Evolutionary conservation across 2,797 vertebrate genomes (phyloP), one percentile per base, ranked within the genome.

Genomic region (Rhynchonycteris naso): DNA sequence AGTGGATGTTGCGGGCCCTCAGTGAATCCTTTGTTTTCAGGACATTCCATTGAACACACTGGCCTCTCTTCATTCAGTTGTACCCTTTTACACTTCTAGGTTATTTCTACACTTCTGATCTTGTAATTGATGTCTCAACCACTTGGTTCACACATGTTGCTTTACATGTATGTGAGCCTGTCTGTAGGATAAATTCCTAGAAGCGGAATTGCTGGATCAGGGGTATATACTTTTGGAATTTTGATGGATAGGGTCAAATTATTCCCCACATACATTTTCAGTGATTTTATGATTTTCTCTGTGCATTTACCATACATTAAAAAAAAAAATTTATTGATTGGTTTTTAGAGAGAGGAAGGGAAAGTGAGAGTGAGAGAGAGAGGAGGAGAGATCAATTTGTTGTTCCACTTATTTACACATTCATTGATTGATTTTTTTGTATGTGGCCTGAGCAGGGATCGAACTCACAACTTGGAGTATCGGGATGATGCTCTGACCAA

Each of bases 11-110:
- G 9, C 43, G n/a, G 69, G 4, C 1, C 86, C 59, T 35, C 75
- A 79, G n/a, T 3, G 3, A 93, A 43, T 28, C 61, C 22, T 94
- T 81, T 58, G 52, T 54, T 83, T 82, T 63, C 26, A 0, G 15
- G 7, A 7, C 1, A 1, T 5, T 80, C 30, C 30, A 26, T 0
- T 19, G 50, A 50, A 79, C 0, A 0, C 78, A 4, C 0, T 1
- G 43, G 61, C 47, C 16, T 3, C 5, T 1, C 8, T 66, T 54
- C 35, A 38, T 28, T 74, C 65, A 50, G 58, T 16, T 38, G 61
- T 28, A 35, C 18, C 12, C 6, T 79, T 78, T 89, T 59, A 13
- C 0, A 0, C 54, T 79, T 35, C 79, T 50, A 9, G 22, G 22
- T 75, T 75, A 35, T 87, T 58, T 52, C 26, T 14, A 69, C 52